A percentile compares a stretch with the other conserved stretches of the same genome.
These are phyloP conservation scores for Climacteris rufus DNA, from an alignment of 2,113 vertebrate genomes.

Conservation along the genomic window DNA sequence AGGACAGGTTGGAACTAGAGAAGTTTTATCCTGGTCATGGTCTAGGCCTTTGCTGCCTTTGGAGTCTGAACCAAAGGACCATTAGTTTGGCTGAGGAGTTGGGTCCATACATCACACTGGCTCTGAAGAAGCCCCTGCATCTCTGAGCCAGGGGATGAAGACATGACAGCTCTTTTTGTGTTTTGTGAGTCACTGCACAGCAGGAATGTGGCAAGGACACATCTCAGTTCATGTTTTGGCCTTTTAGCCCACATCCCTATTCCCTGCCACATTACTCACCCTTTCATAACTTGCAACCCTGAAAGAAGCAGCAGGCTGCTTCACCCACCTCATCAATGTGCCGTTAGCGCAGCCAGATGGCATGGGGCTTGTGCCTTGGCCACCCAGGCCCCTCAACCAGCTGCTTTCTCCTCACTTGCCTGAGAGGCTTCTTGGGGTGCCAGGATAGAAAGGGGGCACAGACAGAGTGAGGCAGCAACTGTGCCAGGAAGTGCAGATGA, in stretches of 20 bases:
- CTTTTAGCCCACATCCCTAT: neutral
- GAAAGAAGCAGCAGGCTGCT: neutral
- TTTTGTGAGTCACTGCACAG: neutral
- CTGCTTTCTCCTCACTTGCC: neutral
- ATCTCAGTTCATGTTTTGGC: neutral
- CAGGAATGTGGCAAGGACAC: neutral
- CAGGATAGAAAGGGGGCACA: neutral
- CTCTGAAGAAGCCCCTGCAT: neutral
- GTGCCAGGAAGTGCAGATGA: neutral
- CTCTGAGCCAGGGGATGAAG: neutral
- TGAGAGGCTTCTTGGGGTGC: neutral
- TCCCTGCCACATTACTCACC: neutral
- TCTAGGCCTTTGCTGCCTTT: neutral
- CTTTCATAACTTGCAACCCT: neutral
- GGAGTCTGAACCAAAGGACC: neutral
- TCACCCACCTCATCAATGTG: no score
- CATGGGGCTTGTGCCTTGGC: neutral
- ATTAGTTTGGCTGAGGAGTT: neutral
- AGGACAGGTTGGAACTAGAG: neutral
- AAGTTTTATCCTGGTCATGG: neutral
- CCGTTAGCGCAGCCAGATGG: neutral
- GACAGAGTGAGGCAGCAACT: neutral
- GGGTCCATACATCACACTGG: rapidly evolving
- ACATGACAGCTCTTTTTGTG: neutral
- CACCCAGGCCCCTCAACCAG: neutral